These are phyloP conservation scores for Caenorhabditis sp. DNA, from an alignment of 2,888 invertebrate species.

Conservation along the genomic window DNA sequence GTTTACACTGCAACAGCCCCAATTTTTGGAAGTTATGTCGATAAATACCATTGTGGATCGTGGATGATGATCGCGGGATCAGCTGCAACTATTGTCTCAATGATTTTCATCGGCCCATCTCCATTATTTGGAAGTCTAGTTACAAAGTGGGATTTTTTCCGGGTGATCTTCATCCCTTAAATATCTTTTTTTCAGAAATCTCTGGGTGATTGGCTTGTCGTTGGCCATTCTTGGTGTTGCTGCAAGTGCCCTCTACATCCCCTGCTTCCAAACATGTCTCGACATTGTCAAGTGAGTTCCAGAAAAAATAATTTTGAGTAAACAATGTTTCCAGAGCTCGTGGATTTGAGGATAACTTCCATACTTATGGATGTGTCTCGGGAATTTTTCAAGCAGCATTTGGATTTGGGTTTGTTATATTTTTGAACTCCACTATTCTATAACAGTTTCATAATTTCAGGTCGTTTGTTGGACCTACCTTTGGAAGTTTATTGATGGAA, in stretches of 20 bases:
- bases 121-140: slow-evolving; percentile 56
- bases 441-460: slow-evolving; percentile 22
- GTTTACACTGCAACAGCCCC: slow-evolving; percentile 67
- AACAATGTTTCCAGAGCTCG: slow-evolving; percentile 65
- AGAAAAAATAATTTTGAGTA: no score
- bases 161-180: no score
- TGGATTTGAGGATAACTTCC: slow-evolving; percentile 82
- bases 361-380: slow-evolving; percentile 87
- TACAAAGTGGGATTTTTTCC: slow-evolving; percentile 27
- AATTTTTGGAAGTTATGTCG: slow-evolving; percentile 68
- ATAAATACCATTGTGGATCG: slow-evolving; percentile 54
- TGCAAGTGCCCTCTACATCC: slow-evolving; percentile 84
- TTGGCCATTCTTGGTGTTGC: slow-evolving; percentile 84
- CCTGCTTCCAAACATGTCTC: slow-evolving; percentile 85
- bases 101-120: slow-evolving; percentile 70
- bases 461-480: slow-evolving; percentile 69
- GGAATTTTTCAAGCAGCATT: slow-evolving; percentile 90
- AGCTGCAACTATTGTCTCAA: slow-evolving; percentile 60
- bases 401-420: slow-evolving; percentile 78
- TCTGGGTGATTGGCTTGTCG: slow-evolving; percentile 75
- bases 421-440: neutral
- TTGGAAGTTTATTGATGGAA: slow-evolving; percentile 67
- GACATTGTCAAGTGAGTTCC: slow-evolving; percentile 79
- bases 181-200: slow-evolving; percentile 57
- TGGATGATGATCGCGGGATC: slow-evolving; percentile 68